Base-by-base conservation (phyloP, 1,140 invertebrate genomes). In the Achroia grisella region DNA sequence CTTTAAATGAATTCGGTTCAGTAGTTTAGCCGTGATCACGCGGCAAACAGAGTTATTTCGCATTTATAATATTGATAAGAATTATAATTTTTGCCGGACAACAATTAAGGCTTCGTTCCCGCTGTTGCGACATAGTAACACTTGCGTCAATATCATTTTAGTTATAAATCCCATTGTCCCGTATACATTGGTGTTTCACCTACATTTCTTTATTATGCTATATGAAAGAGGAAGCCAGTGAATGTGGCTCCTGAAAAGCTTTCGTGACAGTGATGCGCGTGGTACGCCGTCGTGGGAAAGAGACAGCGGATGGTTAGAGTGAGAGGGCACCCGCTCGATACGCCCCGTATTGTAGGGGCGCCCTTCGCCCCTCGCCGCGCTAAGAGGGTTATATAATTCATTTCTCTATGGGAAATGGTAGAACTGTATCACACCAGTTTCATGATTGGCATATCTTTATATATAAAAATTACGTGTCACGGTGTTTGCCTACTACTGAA, bases 341-440 rank as follows among this genome's bases (percentile, higher is more conserved):
- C 69, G 57, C 59, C 48, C 34, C 41, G 34, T 55, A 29, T 48
- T 51, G 64, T 54, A 31, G 45, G 62, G 68, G 57, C 52, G 56
- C 50, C 52, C 60, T 45, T 15, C 43, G 12, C 56, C 64, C 61
- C 43, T 39, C 52, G 39, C 44, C 45, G 23, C 55, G 37, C 39
- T 57, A 51, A 51, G 50, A 62, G 60, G 50, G 66, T 74, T 74
- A 74, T 72, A 60, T 74, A 70, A 70, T 61, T 71, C 63, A 71
- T 50, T 52, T 31, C 54, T 61, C 44, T 36, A 52, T 52, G 48
- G 40, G 50, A 53, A 52, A 46, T 57, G 41, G 44, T 43, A 42
- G 40, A 52, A 54, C 49, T 57, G 54, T 51, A 48, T 52, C 43
- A 46, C 40, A 14, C 44, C 34, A 39, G 39, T 52, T 40, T 29